phyloP scores from a whole-genome alignment of 23 tunicate species.

The Trididemnum miniatum region DNA sequence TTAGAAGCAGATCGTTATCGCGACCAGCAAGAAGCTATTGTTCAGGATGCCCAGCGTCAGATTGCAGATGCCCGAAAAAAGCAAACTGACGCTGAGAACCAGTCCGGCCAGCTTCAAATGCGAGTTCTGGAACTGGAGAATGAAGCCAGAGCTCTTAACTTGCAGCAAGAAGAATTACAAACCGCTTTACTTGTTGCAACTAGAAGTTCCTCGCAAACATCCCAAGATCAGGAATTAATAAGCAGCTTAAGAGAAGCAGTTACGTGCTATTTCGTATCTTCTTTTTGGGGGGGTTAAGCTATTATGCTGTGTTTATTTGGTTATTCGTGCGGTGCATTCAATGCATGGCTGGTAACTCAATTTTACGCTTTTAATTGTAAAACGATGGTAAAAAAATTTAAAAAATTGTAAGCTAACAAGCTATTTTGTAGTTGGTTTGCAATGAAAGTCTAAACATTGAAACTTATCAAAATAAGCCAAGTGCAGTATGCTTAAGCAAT shows the following conservation, averaged over 20 bases:
- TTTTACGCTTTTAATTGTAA: no score
- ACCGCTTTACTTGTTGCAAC: slow-evolving; percentile 15
- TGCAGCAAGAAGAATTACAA: not conserved
- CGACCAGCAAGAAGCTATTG: slow-evolving; percentile 10
- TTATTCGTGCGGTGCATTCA: no score
- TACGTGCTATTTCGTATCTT: no score
- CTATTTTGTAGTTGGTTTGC: no score
- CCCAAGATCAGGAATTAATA: not conserved
- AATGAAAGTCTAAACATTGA: no score
- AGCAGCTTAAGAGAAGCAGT: slow-evolving; percentile 10
- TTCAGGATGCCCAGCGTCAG: not conserved
- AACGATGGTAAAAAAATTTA: no score
- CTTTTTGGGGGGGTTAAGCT: no score
- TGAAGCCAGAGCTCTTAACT: not conserved
- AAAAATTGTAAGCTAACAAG: no score
- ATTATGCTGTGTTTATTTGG: no score
- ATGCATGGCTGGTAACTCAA: no score
- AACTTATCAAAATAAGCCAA: no score
- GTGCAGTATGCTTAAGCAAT: no score
- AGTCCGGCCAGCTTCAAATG: not conserved
- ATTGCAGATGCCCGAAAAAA: not conserved
- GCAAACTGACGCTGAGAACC: not conserved
- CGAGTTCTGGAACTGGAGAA: not conserved
- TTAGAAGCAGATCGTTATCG: not conserved
- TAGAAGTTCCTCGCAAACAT: not conserved